Evolutionary conservation across 2,888 invertebrate genomes (phyloP), one percentile per base, ranked within the genome.

Genomic region (Mimas tiliae): DNA sequence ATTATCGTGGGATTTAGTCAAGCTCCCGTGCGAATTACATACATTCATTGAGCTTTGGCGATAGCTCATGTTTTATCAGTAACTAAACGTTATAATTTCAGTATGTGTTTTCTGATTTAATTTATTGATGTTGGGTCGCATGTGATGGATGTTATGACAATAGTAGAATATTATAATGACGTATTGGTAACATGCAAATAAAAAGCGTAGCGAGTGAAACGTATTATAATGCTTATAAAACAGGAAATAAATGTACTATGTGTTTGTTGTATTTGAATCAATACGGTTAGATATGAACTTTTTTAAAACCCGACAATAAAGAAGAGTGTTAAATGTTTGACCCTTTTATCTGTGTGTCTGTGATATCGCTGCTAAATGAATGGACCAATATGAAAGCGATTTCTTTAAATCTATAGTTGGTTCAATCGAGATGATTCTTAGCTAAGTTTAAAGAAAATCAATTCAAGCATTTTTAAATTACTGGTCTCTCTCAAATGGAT

Each of bases 1-100:
- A 91, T 91, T 90, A 87, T 88, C 89, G 90, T 91, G 91, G 85
- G 91, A 91, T 85, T 80, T 79, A 82, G 78, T 73, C 69, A 69
- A 67, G 75, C 77, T 86, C 78, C 82, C 84, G 83, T 86, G 86
- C 88, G 82, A 84, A 85, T 81, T 80, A 74, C 77, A 79, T 82
- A 77, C 78, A 78, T 79, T 81, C 81, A 80, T 76, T 77, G 74
- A 78, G 74, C 58, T 58, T 58, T 75, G 75, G 83, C 77, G 80
- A 79, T 80, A 79, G 73, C 58, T 63, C 71, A 71, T 72, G 58
- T 65, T 63, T 48, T 48, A 69, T 68, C 2, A 34, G 9, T 53
- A 58, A 55, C 38, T 27, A 45, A 62, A 62, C 16, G 45, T 38
- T 27, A 45, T 48, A 63, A n/a, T 27, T 27, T 48, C 27, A 58